Evolutionary conservation across 2,113 vertebrate genomes (phyloP).

Genomic region (Entomyzon cyanotis): DNA sequence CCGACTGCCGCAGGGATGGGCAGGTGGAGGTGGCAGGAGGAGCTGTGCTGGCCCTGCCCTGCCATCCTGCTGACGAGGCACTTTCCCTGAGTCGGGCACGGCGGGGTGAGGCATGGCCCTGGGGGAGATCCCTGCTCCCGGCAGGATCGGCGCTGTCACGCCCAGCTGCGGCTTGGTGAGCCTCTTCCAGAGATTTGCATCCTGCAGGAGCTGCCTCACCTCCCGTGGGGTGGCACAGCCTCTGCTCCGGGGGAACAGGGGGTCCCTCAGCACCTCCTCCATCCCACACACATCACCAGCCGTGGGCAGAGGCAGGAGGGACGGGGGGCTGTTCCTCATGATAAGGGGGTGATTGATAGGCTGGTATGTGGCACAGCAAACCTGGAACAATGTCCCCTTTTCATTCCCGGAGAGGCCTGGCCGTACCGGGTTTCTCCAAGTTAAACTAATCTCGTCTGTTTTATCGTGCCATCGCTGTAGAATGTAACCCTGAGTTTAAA

Average conservation of each 20-base stretch:
- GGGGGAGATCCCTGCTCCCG: neutral
- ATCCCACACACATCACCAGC: neutral
- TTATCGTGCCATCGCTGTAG: conserved; percentile 34
- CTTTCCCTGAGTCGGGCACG: neutral
- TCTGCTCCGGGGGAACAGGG: accelerated
- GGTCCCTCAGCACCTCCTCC: neutral
- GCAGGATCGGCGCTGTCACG: neutral
- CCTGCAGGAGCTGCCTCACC: neutral
- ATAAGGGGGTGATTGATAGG: conserved; percentile 48
- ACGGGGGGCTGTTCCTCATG: neutral
- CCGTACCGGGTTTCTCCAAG: neutral
- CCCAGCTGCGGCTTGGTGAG: neutral
- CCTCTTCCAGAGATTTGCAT: neutral
- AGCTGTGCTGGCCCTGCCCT: neutral
- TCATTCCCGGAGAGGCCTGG: conserved; percentile 1
- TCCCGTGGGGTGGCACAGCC: neutral
- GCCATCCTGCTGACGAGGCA: neutral
- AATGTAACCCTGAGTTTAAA: conserved; percentile 48
- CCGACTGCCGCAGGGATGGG: neutral
- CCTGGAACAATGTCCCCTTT: conserved; percentile 53
- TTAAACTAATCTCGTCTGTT: conserved; percentile 41
- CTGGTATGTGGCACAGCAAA: conserved; percentile 42
- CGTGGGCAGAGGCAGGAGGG: neutral
- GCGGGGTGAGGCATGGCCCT: neutral
- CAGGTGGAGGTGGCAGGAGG: neutral